Percentiles rank a stretch among this genome's conserved stretches.
These are phyloP conservation scores for Lerista edwardsae DNA, from an alignment of 2,797 vertebrate genomes.

Conservation along the genomic window DNA sequence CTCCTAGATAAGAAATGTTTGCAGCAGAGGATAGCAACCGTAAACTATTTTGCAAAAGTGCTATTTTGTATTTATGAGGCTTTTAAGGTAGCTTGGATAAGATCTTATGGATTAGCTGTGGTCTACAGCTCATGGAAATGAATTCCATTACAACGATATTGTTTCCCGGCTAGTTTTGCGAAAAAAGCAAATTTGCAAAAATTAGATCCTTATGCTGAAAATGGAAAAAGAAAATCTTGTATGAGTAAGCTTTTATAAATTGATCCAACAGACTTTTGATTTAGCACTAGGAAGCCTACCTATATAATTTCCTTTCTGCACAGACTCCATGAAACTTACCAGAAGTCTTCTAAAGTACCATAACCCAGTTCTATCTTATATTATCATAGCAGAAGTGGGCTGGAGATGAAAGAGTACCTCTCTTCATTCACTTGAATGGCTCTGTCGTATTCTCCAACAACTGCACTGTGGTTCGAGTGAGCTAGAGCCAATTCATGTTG, in stretches of 20 bases:
- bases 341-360: constrained; percentile 1
- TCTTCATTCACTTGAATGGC: constrained; percentile 18
- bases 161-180: constrained; percentile 43
- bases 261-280: not conserved
- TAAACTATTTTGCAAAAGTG: constrained; percentile 14
- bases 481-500: constrained; percentile 5
- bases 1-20: constrained; percentile 2
- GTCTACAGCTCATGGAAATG: constrained; percentile 35
- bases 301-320: not conserved
- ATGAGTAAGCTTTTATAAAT: constrained; percentile 34
- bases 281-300: not conserved
- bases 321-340: not conserved
- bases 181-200: constrained; percentile 22
- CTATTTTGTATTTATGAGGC: constrained; percentile 27
- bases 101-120: constrained; percentile 30
- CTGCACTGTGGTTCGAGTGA: not conserved
- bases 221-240: constrained; percentile 29
- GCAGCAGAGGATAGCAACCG: not conserved
- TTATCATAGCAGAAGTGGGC: not conserved
- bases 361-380: not conserved
- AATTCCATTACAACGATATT: constrained; percentile 32
- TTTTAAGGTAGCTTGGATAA: constrained; percentile 42
- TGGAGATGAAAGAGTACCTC: not conserved
- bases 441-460: not conserved
- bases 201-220: constrained; percentile 34